Percentiles rank a stretch among this genome's conserved stretches.
phyloP scores from a whole-genome alignment of 2,888 invertebrate genomes.

The Lithophane ornitopus region DNA sequence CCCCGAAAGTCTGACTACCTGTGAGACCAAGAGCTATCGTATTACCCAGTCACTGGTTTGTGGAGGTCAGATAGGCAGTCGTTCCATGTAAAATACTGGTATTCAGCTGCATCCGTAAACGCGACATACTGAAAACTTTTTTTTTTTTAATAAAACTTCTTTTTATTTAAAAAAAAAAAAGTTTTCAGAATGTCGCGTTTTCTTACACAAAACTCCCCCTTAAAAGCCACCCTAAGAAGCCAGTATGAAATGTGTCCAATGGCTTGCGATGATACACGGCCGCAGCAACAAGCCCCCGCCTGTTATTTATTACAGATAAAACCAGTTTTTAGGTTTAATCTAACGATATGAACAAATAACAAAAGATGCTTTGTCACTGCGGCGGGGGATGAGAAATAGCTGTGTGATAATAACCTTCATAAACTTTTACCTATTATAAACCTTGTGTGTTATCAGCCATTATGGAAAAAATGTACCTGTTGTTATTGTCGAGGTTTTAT shows the following conservation, averaged over 20 bases:
- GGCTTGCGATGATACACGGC: constrained; percentile 58
- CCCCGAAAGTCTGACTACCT: too few relatives aligned
- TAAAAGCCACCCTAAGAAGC: constrained; percentile 37
- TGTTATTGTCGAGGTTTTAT: neutral
- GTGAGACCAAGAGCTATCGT: too few relatives aligned
- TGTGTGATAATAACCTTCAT: neutral
- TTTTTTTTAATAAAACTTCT: too few relatives aligned
- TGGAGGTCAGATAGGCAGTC: too few relatives aligned
- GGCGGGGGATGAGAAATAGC: constrained; percentile 10
- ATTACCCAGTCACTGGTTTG: too few relatives aligned
- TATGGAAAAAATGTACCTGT: neutral
- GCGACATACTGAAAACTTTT: too few relatives aligned
- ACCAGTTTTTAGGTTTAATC: constrained; percentile 57
- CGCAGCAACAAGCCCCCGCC: constrained; percentile 52
- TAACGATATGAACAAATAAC: constrained; percentile 52
- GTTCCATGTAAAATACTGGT: too few relatives aligned
- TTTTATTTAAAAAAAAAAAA: too few relatives aligned
- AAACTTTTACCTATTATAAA: constrained; percentile 4
- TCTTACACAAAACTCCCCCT: neutral
- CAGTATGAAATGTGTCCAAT: constrained; percentile 61
- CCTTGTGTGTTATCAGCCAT: neutral
- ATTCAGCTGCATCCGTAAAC: too few relatives aligned
- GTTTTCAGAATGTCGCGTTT: neutral
- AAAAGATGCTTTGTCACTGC: constrained; percentile 26
- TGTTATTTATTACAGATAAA: constrained; percentile 61